A percentile compares a stretch with the other conserved stretches of the same genome.
These are phyloP conservation scores for Alethe castanea DNA, from an alignment of 2,113 vertebrate species.

Conservation along the genomic window DNA sequence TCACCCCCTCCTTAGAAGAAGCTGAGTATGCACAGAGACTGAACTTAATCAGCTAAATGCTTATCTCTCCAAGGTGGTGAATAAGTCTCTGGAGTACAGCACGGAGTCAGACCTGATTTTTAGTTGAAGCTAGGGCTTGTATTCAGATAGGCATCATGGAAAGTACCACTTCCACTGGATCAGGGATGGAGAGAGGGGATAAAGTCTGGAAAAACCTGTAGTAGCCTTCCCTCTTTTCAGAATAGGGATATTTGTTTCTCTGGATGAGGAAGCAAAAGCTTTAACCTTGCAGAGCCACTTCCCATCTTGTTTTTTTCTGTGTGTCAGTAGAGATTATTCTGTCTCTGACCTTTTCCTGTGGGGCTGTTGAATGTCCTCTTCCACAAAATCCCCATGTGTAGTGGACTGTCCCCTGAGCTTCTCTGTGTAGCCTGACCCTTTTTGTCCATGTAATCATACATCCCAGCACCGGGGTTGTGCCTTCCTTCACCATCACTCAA, in stretches of 20 bases:
- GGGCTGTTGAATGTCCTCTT: background rate
- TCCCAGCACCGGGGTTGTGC: background rate
- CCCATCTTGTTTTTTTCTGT: background rate
- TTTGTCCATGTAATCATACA: background rate
- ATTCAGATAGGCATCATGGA: background rate
- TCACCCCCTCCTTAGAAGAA: background rate
- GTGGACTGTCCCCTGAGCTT: background rate
- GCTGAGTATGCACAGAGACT: background rate
- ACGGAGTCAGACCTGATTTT: background rate
- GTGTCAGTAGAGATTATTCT: background rate
- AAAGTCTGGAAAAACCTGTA: background rate
- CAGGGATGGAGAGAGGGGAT: background rate
- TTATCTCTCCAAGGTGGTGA: background rate
- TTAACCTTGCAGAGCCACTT: background rate
- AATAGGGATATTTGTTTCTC: background rate
- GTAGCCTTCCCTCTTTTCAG: background rate
- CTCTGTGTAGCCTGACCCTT: background rate
- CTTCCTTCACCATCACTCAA: background rate
- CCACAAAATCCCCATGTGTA: background rate
- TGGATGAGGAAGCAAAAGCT: background rate
- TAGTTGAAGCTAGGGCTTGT: background rate
- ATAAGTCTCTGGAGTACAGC: background rate
- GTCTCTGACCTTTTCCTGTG: background rate
- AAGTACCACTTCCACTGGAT: background rate
- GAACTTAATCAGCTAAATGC: background rate